These are phyloP conservation scores for Tarsius wallacei DNA, from an alignment of 2,797 vertebrate genomes.

Conservation along the genomic window DNA sequence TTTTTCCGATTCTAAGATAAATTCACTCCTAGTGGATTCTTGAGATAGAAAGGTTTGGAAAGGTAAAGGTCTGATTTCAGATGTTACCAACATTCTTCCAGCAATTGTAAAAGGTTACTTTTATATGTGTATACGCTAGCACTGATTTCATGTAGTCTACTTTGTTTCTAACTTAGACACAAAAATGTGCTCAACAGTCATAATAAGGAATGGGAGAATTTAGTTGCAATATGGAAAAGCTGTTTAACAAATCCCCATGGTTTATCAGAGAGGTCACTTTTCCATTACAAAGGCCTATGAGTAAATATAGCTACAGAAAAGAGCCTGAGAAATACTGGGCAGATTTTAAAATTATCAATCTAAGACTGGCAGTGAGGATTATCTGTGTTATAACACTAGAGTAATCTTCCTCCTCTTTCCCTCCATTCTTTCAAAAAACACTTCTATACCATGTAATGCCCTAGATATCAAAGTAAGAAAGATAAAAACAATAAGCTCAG, in stretches of 20 bases:
- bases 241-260: background rate
- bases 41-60: background rate
- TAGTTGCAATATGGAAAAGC: background rate
- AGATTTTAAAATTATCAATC: background rate
- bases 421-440: conserved; percentile 44
- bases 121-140: background rate
- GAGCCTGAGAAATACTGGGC: conserved; percentile 6
- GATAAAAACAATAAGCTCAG: conserved; percentile 46
- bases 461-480: conserved; percentile 37
- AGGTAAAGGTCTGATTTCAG: background rate
- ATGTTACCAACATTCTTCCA: background rate
- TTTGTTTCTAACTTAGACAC: conserved; percentile 2
- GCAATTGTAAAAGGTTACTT: background rate
- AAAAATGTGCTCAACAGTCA: conserved; percentile 6
- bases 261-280: conserved; percentile 25
- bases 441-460: background rate
- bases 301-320: background rate
- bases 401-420: background rate
- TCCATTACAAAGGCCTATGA: background rate
- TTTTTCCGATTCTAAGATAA: background rate
- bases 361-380: background rate
- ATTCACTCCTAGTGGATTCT: background rate
- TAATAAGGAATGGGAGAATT: background rate
- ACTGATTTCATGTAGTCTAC: background rate
- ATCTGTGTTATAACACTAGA: background rate